Percentiles rank a stretch among this genome's conserved stretches.
These are phyloP conservation scores for Heterohyrax brucei DNA, from an alignment of 2,797 vertebrate genomes.

Conservation along the genomic window DNA sequence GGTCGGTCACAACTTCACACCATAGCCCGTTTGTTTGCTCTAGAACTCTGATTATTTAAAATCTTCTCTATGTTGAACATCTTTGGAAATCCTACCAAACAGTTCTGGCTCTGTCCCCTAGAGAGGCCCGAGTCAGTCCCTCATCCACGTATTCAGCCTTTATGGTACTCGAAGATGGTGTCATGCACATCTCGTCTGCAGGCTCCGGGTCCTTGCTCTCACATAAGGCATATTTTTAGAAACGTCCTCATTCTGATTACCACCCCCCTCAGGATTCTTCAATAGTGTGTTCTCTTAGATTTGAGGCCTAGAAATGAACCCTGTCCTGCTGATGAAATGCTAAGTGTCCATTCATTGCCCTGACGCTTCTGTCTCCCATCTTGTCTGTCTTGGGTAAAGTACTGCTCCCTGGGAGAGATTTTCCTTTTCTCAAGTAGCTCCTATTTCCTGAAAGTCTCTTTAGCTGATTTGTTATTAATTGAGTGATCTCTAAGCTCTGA, in stretches of 20 bases:
- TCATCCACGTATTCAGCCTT: neutral
- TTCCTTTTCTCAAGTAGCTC: constrained; percentile 54
- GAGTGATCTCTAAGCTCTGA: constrained; percentile 69
- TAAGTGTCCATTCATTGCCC: neutral
- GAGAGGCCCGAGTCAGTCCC: neutral
- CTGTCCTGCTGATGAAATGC: neutral
- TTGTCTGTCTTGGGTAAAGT: neutral
- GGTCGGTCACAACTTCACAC: neutral
- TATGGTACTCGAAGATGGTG: neutral
- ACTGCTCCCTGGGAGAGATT: constrained; percentile 31
- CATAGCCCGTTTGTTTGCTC: neutral
- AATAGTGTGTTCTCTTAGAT: neutral
- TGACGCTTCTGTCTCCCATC: neutral
- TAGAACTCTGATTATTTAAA: neutral
- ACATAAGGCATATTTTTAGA: neutral
- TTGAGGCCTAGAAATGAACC: neutral
- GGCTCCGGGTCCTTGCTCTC: neutral
- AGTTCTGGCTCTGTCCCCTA: neutral
- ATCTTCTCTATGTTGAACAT: neutral
- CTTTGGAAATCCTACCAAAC: neutral
- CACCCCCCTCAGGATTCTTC: neutral
- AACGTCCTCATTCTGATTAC: neutral
- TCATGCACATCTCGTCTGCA: neutral
- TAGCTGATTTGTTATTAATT: constrained; percentile 72
- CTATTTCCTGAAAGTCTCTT: constrained; percentile 62